phyloP scores from a whole-genome alignment of 2,888 invertebrate species.

The Cataglyphis altisquamis region DNA sequence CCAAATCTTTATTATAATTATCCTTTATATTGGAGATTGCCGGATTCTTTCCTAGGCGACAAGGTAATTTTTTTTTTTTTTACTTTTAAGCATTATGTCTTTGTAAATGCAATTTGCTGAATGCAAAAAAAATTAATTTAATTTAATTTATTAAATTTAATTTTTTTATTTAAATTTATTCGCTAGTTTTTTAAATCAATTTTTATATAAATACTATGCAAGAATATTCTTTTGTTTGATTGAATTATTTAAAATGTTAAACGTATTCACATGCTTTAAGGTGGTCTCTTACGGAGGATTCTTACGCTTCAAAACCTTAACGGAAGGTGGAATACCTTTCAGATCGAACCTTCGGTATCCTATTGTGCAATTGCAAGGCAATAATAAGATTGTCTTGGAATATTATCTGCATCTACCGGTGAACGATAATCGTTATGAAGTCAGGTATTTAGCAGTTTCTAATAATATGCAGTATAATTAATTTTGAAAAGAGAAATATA shows the following conservation, averaged over 20 bases:
- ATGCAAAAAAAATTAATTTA: neutral
- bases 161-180: neutral
- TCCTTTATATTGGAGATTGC: constrained; percentile 94
- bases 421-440: constrained; percentile 85
- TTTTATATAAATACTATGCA: neutral
- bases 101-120: neutral
- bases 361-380: constrained; percentile 93
- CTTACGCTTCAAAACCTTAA: constrained; percentile 91
- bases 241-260: neutral
- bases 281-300: constrained; percentile 97
- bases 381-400: constrained; percentile 91
- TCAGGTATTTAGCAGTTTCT: constrained; percentile 83
- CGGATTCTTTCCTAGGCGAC: constrained; percentile 94
- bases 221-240: neutral
- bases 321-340: constrained; percentile 89
- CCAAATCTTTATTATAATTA: constrained; percentile 88
- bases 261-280: constrained; percentile 59
- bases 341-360: constrained; percentile 90
- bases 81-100: neutral
- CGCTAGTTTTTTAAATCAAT: neutral
- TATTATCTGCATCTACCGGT: constrained; percentile 88
- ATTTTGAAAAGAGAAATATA: neutral
- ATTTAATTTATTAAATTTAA: too few species aligned
- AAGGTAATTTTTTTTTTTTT: constrained; percentile 86
- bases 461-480: neutral